phyloP scores from a whole-genome alignment of 2,113 vertebrate species.

The Rhadina sibilatrix region DNA sequence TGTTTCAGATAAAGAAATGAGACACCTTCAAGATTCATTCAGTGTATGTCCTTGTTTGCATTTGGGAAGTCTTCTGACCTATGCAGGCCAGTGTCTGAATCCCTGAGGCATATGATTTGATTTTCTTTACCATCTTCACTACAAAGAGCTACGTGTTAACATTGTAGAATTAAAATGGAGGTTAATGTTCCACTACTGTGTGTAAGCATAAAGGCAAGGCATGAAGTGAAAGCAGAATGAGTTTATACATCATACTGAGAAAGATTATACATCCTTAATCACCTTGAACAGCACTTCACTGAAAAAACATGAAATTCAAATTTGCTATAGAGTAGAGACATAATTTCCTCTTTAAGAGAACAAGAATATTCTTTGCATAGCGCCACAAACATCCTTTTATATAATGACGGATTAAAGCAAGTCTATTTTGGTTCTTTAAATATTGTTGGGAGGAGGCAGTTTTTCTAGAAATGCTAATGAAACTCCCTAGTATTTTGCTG shows the following conservation, averaged over 20 bases:
- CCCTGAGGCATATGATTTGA: background rate
- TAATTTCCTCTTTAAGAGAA: background rate
- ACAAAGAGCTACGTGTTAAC: background rate
- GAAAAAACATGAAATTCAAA: constrained; percentile 44
- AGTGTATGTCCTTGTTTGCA: background rate
- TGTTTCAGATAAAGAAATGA: background rate
- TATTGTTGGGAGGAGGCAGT: background rate
- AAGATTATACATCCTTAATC: constrained; percentile 26
- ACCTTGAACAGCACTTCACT: constrained; percentile 25
- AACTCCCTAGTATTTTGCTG: background rate
- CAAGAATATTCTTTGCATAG: background rate
- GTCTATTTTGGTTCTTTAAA: background rate
- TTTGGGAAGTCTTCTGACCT: background rate
- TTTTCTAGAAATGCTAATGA: background rate
- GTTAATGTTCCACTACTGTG: background rate
- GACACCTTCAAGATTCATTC: background rate
- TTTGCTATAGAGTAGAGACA: background rate
- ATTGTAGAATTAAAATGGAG: constrained; percentile 4
- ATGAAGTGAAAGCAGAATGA: constrained; percentile 37
- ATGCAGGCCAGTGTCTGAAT: background rate
- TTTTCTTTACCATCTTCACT: background rate
- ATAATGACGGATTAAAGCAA: background rate
- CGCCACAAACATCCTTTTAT: background rate
- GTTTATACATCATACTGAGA: background rate
- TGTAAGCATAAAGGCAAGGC: background rate